phyloP scores from a whole-genome alignment of 2,888 invertebrate genomes.

The Cantharis rustica region DNA sequence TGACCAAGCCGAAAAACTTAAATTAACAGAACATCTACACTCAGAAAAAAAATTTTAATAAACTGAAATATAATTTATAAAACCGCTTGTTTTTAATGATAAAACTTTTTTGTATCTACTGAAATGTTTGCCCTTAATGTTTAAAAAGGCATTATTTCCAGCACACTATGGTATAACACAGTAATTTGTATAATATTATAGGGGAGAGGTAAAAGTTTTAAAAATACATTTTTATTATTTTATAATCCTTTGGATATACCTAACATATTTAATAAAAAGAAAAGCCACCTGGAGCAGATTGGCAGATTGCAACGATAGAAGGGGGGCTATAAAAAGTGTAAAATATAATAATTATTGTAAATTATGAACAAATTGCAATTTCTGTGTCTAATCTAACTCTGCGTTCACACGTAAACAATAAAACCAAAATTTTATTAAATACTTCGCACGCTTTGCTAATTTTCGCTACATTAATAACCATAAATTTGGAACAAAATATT shows the following conservation, averaged over 20 bases:
- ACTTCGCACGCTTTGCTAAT: not conserved
- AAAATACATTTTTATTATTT: not conserved
- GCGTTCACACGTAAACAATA: not conserved
- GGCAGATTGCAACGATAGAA: not conserved
- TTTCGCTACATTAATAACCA: not conserved
- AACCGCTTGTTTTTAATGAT: too few relatives aligned
- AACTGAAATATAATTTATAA: too few relatives aligned
- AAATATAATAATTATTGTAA: not conserved
- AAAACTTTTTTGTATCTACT: too few relatives aligned
- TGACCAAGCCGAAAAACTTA: too few relatives aligned
- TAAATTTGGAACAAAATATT: not conserved
- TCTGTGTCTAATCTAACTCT: not conserved
- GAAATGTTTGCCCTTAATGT: too few relatives aligned
- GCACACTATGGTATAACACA: too few relatives aligned
- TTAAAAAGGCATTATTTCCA: not conserved
- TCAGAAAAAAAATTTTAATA: too few relatives aligned
- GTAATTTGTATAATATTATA: not conserved
- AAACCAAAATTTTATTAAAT: not conserved
- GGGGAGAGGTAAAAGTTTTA: not conserved
- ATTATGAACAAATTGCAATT: not conserved
- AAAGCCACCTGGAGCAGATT: not conserved
- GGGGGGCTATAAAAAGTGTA: not conserved
- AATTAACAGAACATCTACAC: too few relatives aligned
- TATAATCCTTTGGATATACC: not conserved
- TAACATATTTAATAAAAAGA: not conserved